phyloP scores from a whole-genome alignment of 2,888 invertebrate species.

The Panzeria rudis region DNA sequence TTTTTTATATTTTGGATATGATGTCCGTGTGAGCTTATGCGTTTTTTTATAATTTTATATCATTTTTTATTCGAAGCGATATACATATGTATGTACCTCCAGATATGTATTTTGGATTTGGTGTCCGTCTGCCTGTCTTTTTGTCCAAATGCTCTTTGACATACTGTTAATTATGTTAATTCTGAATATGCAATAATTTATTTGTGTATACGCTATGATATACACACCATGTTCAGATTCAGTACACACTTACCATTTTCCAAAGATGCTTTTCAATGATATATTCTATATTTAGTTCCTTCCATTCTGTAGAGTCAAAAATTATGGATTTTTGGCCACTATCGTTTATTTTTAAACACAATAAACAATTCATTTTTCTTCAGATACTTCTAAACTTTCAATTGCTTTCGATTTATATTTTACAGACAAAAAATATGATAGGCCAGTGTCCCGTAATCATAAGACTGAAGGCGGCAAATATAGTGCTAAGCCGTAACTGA shows the following conservation, averaged over 20 bases:
- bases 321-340: not conserved
- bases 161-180: not conserved
- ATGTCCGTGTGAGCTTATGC: too few species aligned
- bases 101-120: not conserved
- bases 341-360: slow-evolving; percentile 51
- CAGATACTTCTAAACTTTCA: too few species aligned
- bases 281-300: slow-evolving; percentile 41
- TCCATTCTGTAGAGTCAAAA: slow-evolving; percentile 48
- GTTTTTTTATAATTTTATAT: too few species aligned
- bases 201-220: not conserved
- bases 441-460: too few species aligned
- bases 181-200: not conserved
- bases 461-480: too few species aligned
- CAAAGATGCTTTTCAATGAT: slow-evolving; percentile 64
- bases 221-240: not conserved
- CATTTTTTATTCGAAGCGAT: too few species aligned
- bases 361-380: slow-evolving; percentile 57
- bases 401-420: too few species aligned
- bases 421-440: too few species aligned
- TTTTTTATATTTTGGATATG: too few species aligned
- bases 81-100: not conserved
- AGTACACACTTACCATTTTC: slow-evolving; percentile 54
- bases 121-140: not conserved
- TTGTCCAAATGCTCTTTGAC: not conserved
- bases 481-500: too few species aligned